These are phyloP conservation scores for Ptychobarbus kaznakovi DNA, from an alignment of 2,797 vertebrate species.

Conservation along the genomic window DNA sequence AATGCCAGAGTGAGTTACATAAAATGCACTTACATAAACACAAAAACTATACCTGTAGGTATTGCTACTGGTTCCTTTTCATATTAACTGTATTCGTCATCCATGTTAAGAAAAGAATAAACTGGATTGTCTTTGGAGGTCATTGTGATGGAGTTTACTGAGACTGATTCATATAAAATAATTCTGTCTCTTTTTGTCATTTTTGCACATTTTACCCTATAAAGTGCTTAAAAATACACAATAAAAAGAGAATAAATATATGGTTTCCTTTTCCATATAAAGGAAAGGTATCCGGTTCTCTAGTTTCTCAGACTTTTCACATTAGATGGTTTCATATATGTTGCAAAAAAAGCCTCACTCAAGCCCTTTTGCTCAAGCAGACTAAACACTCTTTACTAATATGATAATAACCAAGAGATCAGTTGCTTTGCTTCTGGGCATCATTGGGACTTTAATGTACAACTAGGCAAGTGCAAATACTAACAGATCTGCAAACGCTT, in stretches of 20 bases:
- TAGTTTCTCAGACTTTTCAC: neutral
- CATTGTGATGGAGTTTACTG: neutral
- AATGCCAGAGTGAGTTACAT: conserved; percentile 79
- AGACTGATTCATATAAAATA: neutral
- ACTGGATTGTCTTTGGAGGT: neutral
- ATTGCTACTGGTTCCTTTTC: neutral
- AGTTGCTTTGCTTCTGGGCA: neutral
- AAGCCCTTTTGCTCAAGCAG: too few species aligned
- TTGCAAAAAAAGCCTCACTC: neutral
- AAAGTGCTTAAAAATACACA: neutral
- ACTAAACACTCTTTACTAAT: conserved; percentile 3
- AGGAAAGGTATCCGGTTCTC: neutral
- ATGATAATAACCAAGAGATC: neutral
- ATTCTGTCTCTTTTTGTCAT: neutral
- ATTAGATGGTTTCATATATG: neutral
- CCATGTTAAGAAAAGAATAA: neutral
- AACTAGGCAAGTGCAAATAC: neutral
- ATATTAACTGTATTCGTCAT: neutral
- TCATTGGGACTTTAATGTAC: neutral
- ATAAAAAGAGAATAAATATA: neutral
- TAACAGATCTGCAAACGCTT: neutral
- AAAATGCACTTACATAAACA: neutral
- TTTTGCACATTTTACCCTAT: neutral
- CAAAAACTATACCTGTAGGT: neutral
- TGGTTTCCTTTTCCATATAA: neutral